These are phyloP conservation scores for Gymnocephalus cernua DNA, from an alignment of 2,113 vertebrate genomes.

Conservation along the genomic window DNA sequence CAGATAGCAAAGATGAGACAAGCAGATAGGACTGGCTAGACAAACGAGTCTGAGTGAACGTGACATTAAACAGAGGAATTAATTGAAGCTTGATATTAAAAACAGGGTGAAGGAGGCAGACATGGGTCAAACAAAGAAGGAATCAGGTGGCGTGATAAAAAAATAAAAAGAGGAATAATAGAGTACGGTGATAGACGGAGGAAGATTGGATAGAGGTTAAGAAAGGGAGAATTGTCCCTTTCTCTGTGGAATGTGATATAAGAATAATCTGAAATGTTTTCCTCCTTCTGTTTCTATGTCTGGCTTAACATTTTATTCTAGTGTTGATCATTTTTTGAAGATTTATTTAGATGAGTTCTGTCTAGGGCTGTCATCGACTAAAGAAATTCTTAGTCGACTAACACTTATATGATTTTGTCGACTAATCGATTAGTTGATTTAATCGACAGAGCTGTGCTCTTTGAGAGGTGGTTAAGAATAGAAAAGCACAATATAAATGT, in stretches of 20 bases:
- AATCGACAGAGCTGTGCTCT: too few species aligned
- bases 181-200: not conserved
- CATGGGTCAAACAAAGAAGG: constrained; percentile 1
- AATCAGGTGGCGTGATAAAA: not conserved
- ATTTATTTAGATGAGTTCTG: not conserved
- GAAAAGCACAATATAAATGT: too few species aligned
- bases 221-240: not conserved
- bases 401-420: too few species aligned
- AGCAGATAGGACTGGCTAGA: constrained; percentile 24
- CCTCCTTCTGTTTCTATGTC: constrained; percentile 3
- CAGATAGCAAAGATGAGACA: constrained; percentile 10
- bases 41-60: constrained; percentile 39
- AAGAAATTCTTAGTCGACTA: too few species aligned
- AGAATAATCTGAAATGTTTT: constrained; percentile 5
- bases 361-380: too few species aligned
- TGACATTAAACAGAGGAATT: constrained; percentile 54
- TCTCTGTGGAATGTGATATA: constrained; percentile 5
- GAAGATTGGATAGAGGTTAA: constrained; percentile 1
- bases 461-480: too few species aligned
- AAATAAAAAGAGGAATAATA: not conserved
- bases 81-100: constrained; percentile 34
- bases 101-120: not conserved
- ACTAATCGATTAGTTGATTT: too few species aligned
- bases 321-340: not conserved
- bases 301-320: not conserved